Evolutionary conservation across 2,888 invertebrate species (phyloP), one percentile per base, ranked within the genome.

Genomic region (Macaria notata): DNA sequence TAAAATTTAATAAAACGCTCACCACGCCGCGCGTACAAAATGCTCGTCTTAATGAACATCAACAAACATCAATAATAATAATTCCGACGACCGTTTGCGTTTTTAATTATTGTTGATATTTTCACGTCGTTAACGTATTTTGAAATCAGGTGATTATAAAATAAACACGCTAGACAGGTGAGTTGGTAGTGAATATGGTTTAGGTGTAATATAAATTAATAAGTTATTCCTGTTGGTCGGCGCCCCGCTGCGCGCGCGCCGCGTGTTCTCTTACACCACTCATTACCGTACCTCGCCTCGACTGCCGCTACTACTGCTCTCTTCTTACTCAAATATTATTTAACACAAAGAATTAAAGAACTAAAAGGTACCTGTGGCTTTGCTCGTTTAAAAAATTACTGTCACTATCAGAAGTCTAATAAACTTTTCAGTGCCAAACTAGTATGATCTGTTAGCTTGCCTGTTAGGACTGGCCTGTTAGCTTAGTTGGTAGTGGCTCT

Each of bases 71-170:
- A 59, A 59, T 59, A 59, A 59, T 41, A 41, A 41, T 59, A 81
- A 83, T 84, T 81, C 75, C 70, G 63, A 65, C 70, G 72, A 82
- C 75, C 79, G 80, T 86, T 86, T 83, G 83, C 83, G 75, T 85
- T 85, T 86, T 86, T 87, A 88, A 89, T 89, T 84, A 84, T 79
- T 82, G 82, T 83, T 85, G 80, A 86, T 87, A 84, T 88, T 89
- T 88, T 88, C 85, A 86, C 86, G 78, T 88, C 86, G 84, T 90
- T 87, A 88, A 85, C 78, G 74, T 81, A 82, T 83, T 80, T 77
- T 72, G 76, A 81, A 78, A 79, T 79, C 78, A 80, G 79, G 76
- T 75, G 73, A 81, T 86, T 85, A 85, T 84, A 81, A 85, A 88
- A 84, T 81, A 86, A 88, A 88, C 83, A 85, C 67, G 78, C 76